phyloP scores from a whole-genome alignment of 2,797 vertebrate genomes.

The Delichon dasypus region DNA sequence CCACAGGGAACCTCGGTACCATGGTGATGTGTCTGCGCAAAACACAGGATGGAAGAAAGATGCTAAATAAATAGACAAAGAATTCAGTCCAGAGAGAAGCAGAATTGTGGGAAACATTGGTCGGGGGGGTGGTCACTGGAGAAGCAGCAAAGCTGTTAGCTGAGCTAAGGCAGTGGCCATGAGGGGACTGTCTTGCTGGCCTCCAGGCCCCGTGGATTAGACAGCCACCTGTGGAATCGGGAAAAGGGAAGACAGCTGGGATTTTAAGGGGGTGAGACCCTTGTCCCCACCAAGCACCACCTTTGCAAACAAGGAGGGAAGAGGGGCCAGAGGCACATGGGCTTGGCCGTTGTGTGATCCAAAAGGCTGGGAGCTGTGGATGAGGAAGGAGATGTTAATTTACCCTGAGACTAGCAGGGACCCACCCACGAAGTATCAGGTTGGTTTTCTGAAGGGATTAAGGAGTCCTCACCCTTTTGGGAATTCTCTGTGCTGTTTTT shows the following conservation, averaged over 20 bases:
- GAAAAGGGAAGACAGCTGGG: not conserved
- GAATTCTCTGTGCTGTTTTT: slow-evolving; percentile 77
- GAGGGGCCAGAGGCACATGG: not conserved
- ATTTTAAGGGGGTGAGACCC: not conserved
- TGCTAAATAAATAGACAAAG: not conserved
- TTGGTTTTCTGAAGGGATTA: slow-evolving; percentile 77
- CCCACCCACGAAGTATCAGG: slow-evolving; percentile 73
- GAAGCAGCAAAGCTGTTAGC: not conserved
- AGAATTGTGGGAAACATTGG: not conserved
- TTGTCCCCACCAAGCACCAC: not conserved
- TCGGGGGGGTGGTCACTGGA: not conserved
- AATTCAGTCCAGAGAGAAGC: not conserved
- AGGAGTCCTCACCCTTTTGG: slow-evolving; percentile 75
- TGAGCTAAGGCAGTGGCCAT: not conserved
- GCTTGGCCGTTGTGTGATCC: not conserved
- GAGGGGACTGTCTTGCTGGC: not conserved
- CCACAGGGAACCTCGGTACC: not conserved
- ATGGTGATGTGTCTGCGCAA: not conserved
- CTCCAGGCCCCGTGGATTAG: not conserved
- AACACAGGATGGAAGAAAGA: not conserved
- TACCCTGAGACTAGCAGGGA: slow-evolving; percentile 60
- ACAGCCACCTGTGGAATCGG: not conserved
- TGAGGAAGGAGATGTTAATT: slow-evolving; percentile 68
- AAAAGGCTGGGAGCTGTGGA: slow-evolving; percentile 39
- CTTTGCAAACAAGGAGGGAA: not conserved